Conservation (phyloP, 1,140 invertebrate species). For the Grapholita molesta region DNA sequence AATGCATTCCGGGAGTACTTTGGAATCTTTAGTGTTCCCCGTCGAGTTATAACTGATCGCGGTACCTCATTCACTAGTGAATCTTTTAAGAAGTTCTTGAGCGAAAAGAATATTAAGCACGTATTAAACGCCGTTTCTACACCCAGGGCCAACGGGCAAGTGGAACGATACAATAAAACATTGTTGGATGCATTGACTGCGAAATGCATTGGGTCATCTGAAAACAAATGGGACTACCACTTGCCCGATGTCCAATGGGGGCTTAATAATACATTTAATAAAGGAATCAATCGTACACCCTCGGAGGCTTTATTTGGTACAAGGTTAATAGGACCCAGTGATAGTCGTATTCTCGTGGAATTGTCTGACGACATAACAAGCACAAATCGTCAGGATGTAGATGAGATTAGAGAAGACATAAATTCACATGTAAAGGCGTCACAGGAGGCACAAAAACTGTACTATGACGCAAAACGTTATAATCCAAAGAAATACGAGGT, state of each 20-base stretch:
- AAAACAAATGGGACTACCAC: constrained; percentile 11
- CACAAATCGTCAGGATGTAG: background rate
- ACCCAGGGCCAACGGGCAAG: constrained; percentile 10
- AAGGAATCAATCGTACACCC: constrained; percentile 14
- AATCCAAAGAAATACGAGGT: background rate
- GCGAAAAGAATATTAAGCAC: constrained; percentile 4
- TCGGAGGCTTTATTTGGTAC: background rate
- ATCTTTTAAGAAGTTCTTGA: background rate
- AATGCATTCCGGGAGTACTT: constrained; percentile 15
- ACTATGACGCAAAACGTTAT: background rate
- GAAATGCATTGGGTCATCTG: background rate
- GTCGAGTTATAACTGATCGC: constrained; percentile 11
- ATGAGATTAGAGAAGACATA: background rate
- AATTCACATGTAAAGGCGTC: background rate
- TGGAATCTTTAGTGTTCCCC: constrained; percentile 8
- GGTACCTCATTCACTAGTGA: constrained; percentile 5
- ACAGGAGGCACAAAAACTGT: background rate
- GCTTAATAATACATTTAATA: constrained; percentile 17
- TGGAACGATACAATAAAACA: constrained; percentile 5
- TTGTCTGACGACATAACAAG: background rate
- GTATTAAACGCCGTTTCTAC: constrained; percentile 11
- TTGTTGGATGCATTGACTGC: background rate
- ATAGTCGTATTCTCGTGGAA: background rate
- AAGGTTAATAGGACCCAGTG: background rate
- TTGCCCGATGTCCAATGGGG: constrained; percentile 16